These are phyloP conservation scores for Aptenodytes patagonicus DNA, from an alignment of 2,113 vertebrate genomes.

Conservation along the genomic window DNA sequence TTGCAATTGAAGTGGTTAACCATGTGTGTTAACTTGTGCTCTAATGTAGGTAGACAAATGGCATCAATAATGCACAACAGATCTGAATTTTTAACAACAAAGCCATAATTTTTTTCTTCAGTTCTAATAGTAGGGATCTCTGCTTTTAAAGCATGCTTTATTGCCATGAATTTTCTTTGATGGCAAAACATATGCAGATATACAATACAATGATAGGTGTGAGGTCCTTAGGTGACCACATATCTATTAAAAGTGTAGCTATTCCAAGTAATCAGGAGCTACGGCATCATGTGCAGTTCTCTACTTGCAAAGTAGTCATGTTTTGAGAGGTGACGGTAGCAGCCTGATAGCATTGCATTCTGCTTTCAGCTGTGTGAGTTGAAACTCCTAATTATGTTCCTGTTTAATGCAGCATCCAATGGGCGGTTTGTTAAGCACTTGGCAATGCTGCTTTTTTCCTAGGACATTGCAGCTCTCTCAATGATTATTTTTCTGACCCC, in stretches of 20 bases:
- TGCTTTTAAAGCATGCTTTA: background rate
- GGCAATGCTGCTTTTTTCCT: background rate
- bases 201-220: rapidly evolving
- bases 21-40: background rate
- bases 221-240: background rate
- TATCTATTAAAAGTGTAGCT: background rate
- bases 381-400: background rate
- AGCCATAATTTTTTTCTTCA: background rate
- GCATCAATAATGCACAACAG: background rate
- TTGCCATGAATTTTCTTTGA: background rate
- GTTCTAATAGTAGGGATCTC: background rate
- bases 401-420: background rate
- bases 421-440: background rate
- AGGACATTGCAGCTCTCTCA: background rate
- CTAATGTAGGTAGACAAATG: background rate
- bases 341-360: background rate
- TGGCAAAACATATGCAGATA: background rate
- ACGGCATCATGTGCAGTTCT: background rate
- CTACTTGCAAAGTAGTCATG: background rate
- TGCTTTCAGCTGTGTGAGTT: background rate
- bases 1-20: background rate
- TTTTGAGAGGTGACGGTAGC: background rate
- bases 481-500: background rate
- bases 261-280: background rate
- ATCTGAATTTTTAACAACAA: background rate